These are phyloP conservation scores for Choristoneura rosaceana DNA, from an alignment of 2,888 invertebrate species.

Conservation along the genomic window DNA sequence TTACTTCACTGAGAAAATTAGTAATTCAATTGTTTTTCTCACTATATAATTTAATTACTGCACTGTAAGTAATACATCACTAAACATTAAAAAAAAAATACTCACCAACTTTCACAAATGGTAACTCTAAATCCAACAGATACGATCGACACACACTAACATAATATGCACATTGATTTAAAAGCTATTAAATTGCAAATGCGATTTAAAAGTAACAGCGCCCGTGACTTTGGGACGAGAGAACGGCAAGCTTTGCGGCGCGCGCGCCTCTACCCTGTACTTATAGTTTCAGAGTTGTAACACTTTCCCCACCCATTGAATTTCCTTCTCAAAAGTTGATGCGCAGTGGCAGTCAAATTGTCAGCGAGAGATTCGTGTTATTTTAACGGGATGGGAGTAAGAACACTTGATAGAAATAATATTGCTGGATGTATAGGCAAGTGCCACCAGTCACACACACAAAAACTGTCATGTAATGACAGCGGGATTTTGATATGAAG, in stretches of 20 bases:
- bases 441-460: too few species aligned
- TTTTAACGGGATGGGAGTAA: background rate
- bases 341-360: background rate
- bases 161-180: conserved; percentile 34
- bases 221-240: conserved; percentile 38
- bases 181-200: conserved; percentile 19
- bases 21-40: too few species aligned
- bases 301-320: conserved; percentile 75
- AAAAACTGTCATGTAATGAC: too few species aligned
- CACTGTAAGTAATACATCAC: too few species aligned
- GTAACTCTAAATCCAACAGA: conserved; percentile 36
- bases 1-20: too few species aligned
- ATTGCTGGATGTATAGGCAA: background rate
- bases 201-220: conserved; percentile 10
- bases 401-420: conserved; percentile 1
- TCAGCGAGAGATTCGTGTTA: conserved; percentile 1
- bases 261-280: conserved; percentile 66
- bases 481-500: too few species aligned
- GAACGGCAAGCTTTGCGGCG: conserved; percentile 67
- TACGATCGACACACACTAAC: conserved; percentile 32
- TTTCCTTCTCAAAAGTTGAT: conserved; percentile 30
- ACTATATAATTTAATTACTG: too few species aligned
- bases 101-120: conserved; percentile 33
- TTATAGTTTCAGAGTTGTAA: conserved; percentile 78
- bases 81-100: background rate